Evolutionary conservation across 2,888 invertebrate genomes (phyloP), one percentile per base, ranked within the genome.

Genomic region (Rhodophaea formosa): DNA sequence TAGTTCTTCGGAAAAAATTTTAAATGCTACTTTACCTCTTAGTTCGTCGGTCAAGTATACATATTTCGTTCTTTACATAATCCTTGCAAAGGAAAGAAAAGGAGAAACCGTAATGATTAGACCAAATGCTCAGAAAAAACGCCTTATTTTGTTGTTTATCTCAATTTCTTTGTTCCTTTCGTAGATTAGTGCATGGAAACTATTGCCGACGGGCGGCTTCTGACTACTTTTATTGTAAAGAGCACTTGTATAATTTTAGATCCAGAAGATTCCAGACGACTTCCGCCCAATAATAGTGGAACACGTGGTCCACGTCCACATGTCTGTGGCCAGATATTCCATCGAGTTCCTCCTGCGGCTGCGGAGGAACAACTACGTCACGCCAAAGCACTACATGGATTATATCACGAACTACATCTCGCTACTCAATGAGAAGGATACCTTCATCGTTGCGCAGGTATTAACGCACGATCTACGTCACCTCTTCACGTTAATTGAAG

Each of bases 371-470:
- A 97, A 97, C 85, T 97, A 95, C 79, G 97, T 98, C 1, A 98
- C 98, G 0, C 98, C 98, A 0, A 97, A 97, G 70, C 97, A 98
- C 75, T 98, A 97, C 80, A 91, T 98, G 75, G 97, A 98, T 82
- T 97, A 93, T 73, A 95, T 98, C 59, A 93, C 94, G 56, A 95
- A 94, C 1, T 98, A 97, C 75, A 76, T 97, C 1, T 92, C 92
- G 63, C 88, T 98, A 32, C 84, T 98, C 45, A 94, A 95, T 64
- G 95, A 96, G 70, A 95, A 96, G 64, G 92, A 93, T 62, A 82
- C 90, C 3, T 93, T 91, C 65, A 93, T 93, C 61, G 86, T 91
- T 1, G 91, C 92, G 0, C 93, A 93, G 80, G 85, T 90, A 61
- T 54, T 35, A 52, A 5, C 7, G 30, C 17, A n/a, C 10, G 3